phyloP scores from a whole-genome alignment of 1,140 invertebrate genomes.

The Mylabris phalerata region DNA sequence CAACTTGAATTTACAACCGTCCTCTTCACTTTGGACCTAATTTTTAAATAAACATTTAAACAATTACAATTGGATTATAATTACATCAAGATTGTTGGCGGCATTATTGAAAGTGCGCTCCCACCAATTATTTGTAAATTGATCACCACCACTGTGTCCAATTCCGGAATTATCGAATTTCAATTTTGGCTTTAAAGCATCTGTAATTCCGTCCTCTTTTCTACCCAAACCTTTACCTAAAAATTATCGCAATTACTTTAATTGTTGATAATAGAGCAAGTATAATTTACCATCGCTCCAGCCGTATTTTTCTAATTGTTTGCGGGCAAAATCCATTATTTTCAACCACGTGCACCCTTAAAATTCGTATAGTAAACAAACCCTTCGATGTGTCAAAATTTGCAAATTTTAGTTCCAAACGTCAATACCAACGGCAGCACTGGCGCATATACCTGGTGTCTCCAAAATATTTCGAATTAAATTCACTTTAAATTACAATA shows the following conservation, averaged over 20 bases:
- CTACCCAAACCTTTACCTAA: slow-evolving; percentile 76
- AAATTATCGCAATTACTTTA: slow-evolving; percentile 17
- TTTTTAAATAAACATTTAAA: not conserved
- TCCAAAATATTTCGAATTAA: too few relatives aligned
- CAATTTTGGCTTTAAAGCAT: slow-evolving; percentile 66
- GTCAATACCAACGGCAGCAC: too few relatives aligned
- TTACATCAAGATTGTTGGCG: slow-evolving; percentile 55
- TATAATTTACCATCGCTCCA: slow-evolving; percentile 56
- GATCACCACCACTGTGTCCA: slow-evolving; percentile 61
- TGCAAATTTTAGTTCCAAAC: too few relatives aligned
- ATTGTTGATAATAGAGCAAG: slow-evolving; percentile 1
- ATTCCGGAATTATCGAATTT: slow-evolving; percentile 73
- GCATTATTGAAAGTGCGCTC: slow-evolving; percentile 68
- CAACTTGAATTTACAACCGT: slow-evolving; percentile 37
- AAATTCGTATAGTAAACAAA: too few relatives aligned
- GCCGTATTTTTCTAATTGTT: slow-evolving; percentile 57
- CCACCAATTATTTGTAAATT: slow-evolving; percentile 79
- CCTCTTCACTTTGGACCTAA: slow-evolving; percentile 28
- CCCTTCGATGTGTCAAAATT: too few relatives aligned
- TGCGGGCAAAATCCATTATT: slow-evolving; percentile 52
- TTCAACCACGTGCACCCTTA: not conserved
- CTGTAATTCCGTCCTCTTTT: slow-evolving; percentile 65
- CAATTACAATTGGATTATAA: not conserved
- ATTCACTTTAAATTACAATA: too few relatives aligned
- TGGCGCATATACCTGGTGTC: too few relatives aligned